These are phyloP conservation scores for Eubasilissa regina DNA, from an alignment of 1,140 invertebrate species.

Conservation along the genomic window DNA sequence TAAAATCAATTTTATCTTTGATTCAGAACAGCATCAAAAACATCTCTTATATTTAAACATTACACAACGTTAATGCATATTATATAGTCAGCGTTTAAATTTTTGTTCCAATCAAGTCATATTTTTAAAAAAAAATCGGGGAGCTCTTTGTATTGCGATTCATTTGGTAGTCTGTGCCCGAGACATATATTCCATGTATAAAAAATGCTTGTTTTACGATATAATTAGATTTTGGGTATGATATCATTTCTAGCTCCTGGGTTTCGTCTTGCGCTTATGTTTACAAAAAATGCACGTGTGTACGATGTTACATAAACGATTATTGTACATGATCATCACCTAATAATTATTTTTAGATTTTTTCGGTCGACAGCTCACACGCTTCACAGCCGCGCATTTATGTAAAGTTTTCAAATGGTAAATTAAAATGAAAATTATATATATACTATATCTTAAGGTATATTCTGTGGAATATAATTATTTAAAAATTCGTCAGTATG, in stretches of 20 bases:
- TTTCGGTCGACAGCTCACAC: neutral
- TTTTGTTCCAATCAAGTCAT: too few species aligned
- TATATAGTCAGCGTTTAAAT: too few species aligned
- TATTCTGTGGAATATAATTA: neutral
- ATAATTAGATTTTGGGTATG: neutral
- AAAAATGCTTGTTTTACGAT: too few species aligned
- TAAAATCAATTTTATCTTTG: too few species aligned
- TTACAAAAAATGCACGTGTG: conserved; percentile 19
- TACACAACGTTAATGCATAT: too few species aligned
- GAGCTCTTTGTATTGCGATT: too few species aligned
- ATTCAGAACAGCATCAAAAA: too few species aligned
- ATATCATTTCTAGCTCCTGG: neutral
- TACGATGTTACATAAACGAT: neutral
- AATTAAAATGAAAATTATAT: conserved; percentile 2
- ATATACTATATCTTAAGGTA: neutral
- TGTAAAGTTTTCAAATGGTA: conserved; percentile 9
- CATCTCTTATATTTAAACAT: too few species aligned
- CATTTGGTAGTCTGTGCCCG: too few species aligned
- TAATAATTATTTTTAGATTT: conserved; percentile 34
- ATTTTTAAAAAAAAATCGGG: too few species aligned
- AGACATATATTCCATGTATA: too few species aligned
- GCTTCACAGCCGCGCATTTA: neutral
- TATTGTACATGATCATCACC: conserved; percentile 31
- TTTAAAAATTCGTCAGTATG: too few species aligned
- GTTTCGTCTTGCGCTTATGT: neutral